Base-by-base conservation (phyloP, 2,888 invertebrate species). In the Spisula subtruncata region DNA sequence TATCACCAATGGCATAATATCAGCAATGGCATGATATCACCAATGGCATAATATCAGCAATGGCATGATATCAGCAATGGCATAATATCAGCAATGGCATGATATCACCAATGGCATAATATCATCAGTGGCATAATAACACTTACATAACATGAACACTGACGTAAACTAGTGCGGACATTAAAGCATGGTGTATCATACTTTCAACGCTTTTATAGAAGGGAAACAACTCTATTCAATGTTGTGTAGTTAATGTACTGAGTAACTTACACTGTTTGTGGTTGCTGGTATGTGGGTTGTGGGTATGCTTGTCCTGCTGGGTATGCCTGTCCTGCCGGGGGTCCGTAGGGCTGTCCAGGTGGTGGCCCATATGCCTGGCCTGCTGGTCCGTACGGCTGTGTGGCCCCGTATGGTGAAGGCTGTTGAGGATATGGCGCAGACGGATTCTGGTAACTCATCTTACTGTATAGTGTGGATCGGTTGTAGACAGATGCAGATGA, bases 231-330 rank as follows among this genome's bases (percentile, higher is more conserved):
- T 35, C 75, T 0, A 35, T 10, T 75, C 18, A 1, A 32, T 32
- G 12, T 29, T 71, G 71, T 71, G 12, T 12, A 75, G 0, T 35
- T 75, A 4, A 10, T 35, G 5, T 32, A 66, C 25, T 18, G 75
- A 54, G 5, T 29, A 25, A 91, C 93, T 93, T 91, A 93, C 93
- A 93, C 93, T 80, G 91, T 91, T 83, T 92, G 93, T 41, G 92
- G 91, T 84, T 90, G 89, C 86, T 90, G 91, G 32, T 93, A 89
- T 79, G 90, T 81, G 6, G 89, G 93, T 32, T 92, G 92, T n/a
- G 87, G 75, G 16, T 75, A 75, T 0, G 75, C 32, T 16, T 75
- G 86, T 35, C 91, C 92, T 20, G 89, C 84, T 16, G 80, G 86
- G 35, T 88, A 88, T 48, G 66, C 88, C 18, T 86, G 86, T 25